A percentile compares a stretch with the other conserved stretches of the same genome.
Evolutionary conservation across 2,113 vertebrate species (phyloP).

Genomic region (Sitta europaea): DNA sequence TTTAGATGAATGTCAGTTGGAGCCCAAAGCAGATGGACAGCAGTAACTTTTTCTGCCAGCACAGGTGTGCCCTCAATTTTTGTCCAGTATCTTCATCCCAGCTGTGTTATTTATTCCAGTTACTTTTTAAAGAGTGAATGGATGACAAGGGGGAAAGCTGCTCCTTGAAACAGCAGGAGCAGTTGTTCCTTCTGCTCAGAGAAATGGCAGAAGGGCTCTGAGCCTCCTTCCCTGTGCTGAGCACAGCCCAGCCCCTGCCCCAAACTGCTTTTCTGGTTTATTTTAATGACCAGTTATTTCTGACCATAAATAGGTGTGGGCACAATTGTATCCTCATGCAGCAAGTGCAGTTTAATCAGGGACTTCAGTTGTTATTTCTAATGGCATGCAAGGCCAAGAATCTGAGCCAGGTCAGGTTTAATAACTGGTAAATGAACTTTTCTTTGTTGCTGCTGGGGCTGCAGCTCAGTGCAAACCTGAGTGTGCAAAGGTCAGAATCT

Average conservation of each 20-base stretch:
- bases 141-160: not conserved
- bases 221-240: accelerated
- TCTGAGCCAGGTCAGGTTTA: not conserved
- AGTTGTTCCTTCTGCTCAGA: not conserved
- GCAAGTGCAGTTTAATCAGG: not conserved
- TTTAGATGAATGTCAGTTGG: not conserved
- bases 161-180: not conserved
- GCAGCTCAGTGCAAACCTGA: not conserved
- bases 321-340: not conserved
- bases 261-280: not conserved
- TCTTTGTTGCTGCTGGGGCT: not conserved
- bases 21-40: not conserved
- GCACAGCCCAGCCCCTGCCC: not conserved
- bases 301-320: not conserved
- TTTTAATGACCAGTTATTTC: not conserved
- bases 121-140: not conserved
- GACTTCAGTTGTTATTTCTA: not conserved
- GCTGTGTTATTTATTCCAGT: accelerated
- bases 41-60: not conserved
- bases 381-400: not conserved
- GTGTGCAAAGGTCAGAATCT: not conserved
- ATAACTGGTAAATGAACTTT: not conserved
- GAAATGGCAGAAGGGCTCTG: not conserved
- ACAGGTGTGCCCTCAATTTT: not conserved
- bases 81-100: not conserved